Evolutionary conservation across 2,113 vertebrate species (phyloP).

Genomic region (Pseudorasbora parva): DNA sequence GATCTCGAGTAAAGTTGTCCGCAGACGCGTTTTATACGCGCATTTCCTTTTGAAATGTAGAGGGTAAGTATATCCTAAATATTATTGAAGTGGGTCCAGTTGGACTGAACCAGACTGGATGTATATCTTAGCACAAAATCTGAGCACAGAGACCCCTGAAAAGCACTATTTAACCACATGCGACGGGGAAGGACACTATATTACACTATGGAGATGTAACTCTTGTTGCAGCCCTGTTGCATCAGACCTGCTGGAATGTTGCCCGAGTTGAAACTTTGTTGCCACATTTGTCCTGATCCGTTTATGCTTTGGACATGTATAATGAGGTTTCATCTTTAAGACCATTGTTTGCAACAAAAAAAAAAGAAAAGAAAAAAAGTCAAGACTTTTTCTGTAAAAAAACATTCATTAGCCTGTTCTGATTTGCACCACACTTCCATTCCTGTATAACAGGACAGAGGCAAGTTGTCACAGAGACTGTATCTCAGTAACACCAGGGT

Average conservation of each 20-base stretch:
- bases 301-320: slow-evolving; percentile 59
- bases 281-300: slow-evolving; percentile 53
- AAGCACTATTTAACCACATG: slow-evolving; percentile 71
- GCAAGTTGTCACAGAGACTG: slow-evolving; percentile 5
- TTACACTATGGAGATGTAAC: slow-evolving; percentile 73
- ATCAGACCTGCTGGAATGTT: slow-evolving; percentile 81
- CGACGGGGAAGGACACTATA: slow-evolving; percentile 74
- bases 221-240: slow-evolving; percentile 82
- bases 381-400: background rate
- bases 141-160: slow-evolving; percentile 26
- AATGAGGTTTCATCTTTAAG: slow-evolving; percentile 55
- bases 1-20: background rate
- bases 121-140: background rate
- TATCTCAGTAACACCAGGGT: background rate
- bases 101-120: background rate
- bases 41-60: background rate
- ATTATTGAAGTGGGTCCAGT: background rate
- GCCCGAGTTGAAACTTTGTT: slow-evolving; percentile 70
- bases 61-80: background rate
- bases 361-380: background rate
- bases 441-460: background rate
- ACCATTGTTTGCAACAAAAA: slow-evolving; percentile 47
- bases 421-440: background rate
- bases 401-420: slow-evolving; percentile 20
- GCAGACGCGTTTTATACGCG: background rate